A percentile compares a stretch with the other conserved stretches of the same genome.
These are phyloP conservation scores for Nephotettix cincticeps DNA, from an alignment of 1,140 invertebrate species.

Conservation along the genomic window DNA sequence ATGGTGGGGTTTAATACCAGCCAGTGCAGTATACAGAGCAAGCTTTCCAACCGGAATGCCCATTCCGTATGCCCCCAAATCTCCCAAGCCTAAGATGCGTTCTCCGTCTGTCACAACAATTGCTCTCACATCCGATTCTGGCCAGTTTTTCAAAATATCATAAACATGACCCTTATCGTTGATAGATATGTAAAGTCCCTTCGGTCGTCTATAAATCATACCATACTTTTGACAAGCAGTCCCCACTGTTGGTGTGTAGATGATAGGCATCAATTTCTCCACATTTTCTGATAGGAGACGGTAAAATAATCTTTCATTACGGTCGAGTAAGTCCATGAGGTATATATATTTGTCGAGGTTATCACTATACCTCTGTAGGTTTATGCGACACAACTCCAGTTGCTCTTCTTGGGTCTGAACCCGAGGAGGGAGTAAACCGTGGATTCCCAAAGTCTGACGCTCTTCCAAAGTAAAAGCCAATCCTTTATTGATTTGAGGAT, in stretches of 20 bases:
- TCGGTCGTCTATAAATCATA: constrained; percentile 83
- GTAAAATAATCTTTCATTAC: constrained; percentile 92
- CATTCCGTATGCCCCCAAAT: constrained; percentile 91
- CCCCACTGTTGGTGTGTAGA: constrained; percentile 93
- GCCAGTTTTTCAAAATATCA: constrained; percentile 83
- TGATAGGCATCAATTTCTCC: constrained; percentile 83
- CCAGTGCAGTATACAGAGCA: constrained; percentile 87
- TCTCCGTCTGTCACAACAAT: constrained; percentile 95
- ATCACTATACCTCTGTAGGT: constrained; percentile 68
- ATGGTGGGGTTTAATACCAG: constrained; percentile 86
- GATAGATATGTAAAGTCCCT: constrained; percentile 96
- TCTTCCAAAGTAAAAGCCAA: constrained; percentile 83
- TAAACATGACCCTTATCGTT: constrained; percentile 92
- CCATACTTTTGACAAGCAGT: constrained; percentile 95
- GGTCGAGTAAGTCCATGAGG: constrained; percentile 72
- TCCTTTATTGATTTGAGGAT: constrained; percentile 57
- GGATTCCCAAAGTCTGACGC: constrained; percentile 78
- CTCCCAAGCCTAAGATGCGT: constrained; percentile 87
- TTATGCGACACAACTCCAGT: constrained; percentile 66
- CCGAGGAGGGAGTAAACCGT: constrained; percentile 77
- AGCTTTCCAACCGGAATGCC: constrained; percentile 92
- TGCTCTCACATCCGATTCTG: constrained; percentile 83
- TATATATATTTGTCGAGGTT: constrained; percentile 81
- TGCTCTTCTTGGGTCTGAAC: constrained; percentile 83
- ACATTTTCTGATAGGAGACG: constrained; percentile 84